Evolutionary conservation across 2,888 invertebrate species (phyloP), one percentile per base, ranked within the genome.

Genomic region (Odontothrips loti): DNA sequence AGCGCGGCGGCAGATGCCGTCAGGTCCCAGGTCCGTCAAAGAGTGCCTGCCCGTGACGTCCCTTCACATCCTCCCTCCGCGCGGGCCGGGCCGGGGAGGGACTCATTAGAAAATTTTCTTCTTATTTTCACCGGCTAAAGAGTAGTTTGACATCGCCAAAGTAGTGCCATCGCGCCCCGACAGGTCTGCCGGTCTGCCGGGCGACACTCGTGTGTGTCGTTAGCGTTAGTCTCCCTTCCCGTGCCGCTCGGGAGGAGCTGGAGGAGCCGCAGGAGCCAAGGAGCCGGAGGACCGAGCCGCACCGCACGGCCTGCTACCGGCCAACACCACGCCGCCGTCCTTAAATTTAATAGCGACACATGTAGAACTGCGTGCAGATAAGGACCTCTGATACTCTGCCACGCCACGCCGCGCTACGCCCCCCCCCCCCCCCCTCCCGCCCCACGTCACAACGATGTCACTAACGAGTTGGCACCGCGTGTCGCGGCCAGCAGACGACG

Each of bases 281-380:
- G n/a, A n/a, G n/a, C n/a, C n/a, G n/a, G n/a, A n/a, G n/a, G n/a
- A n/a, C 51, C 11, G 17, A 51, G 51, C 58, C 58, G 6, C 15
- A 17, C 58, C 15, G 20, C 20, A 15, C 58, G 58, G 58, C 58
- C 4, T 58, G 20, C 58, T 58, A 51, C 20, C 58, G n/a, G 58
- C 58, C 58, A 17, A 17, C 58, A 20, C 51, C 51, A n/a, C 68
- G 0, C 23, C 23, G 68, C 68, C 68, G 68, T 68, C 68, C 68
- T 68, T 68, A 68, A 68, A 68, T 68, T 68, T 68, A 68, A 75
- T 27, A 75, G 68, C 68, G 68, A 75, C 68, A 27, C 34, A 43
- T 15, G 58, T 58, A 58, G 58, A 58, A 58, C 68, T 75, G 68
- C 68, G 68, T 75, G 68, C 68, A 75, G 68, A 75, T 75, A 27